Conservation (phyloP, 2,113 vertebrate species). For the Epinephelus lanceolatus region DNA sequence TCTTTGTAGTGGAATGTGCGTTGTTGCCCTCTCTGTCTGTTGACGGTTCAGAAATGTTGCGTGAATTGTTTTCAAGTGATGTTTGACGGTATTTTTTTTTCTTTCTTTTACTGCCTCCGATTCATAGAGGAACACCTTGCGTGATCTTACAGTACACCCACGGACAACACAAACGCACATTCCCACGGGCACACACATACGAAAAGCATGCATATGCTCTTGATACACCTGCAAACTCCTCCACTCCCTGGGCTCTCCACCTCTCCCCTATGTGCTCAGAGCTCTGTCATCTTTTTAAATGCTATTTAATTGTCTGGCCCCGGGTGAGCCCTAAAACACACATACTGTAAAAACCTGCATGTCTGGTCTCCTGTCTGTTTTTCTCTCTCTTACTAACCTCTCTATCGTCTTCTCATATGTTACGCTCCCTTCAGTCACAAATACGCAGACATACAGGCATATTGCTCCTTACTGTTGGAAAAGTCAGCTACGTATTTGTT, state of each 20-base stretch:
- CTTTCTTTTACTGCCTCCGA: not conserved
- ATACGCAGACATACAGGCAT: not conserved
- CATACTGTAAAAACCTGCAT: slow-evolving; percentile 61
- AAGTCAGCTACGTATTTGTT: not conserved
- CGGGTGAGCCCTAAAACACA: slow-evolving; percentile 62
- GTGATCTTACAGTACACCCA: slow-evolving; percentile 21
- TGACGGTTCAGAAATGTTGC: slow-evolving; percentile 50
- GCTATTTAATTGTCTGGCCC: slow-evolving; percentile 76
- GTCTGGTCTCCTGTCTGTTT: slow-evolving; percentile 64
- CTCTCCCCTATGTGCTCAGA: slow-evolving; percentile 37
- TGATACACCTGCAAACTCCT: slow-evolving; percentile 69
- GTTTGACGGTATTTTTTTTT: not conserved
- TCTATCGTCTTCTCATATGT: slow-evolving; percentile 6
- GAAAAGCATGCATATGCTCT: slow-evolving; percentile 39
- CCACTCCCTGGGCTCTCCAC: slow-evolving; percentile 13
- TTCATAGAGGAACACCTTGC: slow-evolving; percentile 34
- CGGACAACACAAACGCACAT: not conserved
- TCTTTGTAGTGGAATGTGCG: slow-evolving; percentile 63
- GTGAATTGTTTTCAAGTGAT: slow-evolving; percentile 33
- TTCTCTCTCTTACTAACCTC: slow-evolving; percentile 7
- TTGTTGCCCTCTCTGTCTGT: slow-evolving; percentile 54
- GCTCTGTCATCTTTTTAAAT: slow-evolving; percentile 80
- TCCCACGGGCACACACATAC: slow-evolving; percentile 18
- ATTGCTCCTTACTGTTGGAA: not conserved
- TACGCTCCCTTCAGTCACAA: slow-evolving; percentile 13